Evolutionary conservation across 1,140 invertebrate genomes (phyloP), one percentile per base, ranked within the genome.

Genomic region (Leguminivora glycinivorella): DNA sequence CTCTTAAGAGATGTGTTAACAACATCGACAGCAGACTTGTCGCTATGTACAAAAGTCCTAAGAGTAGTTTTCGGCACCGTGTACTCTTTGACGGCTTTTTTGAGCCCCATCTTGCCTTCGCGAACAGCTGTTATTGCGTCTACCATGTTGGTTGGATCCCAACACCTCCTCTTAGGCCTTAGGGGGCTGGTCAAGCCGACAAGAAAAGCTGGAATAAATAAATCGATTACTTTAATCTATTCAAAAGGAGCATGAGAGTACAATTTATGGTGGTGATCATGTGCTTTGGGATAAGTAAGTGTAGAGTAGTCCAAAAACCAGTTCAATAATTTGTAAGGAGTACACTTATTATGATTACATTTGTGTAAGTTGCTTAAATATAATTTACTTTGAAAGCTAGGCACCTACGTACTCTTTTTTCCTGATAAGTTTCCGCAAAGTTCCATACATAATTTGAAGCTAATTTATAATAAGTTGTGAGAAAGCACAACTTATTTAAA

Each of bases 41-140:
- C 2, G 14, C 26, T 24, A 2, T 24, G 56, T 22, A 70, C 69
- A 60, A 60, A 70, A 4, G 24, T 58, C 19, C 25, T 25, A 7
- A 70, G 58, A 1, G 56, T 70, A 25, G 69, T 63, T n/a, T 63
- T 63, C 3, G 69, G 69, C 4, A 70, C 69, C 12, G 10, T 31
- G 12, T 70, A 70, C 3, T 63, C 17, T 38, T 58, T 38, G 0
- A 31, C 29, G 2, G 69, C 69, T 43, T 70, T 70, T 31, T 38
- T 63, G 9, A 70, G 43, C 0, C 69, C 69, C 56, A 70, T 70
- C 9, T 60, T 60, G 1, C 26, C 31, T 14, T 58, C 29, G 0
- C 69, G 25, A 5, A 70, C 69, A 10, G 69, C 52, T 40, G 7
- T 70, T 24, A 70, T 31, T 14, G 69, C 69, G 4, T 70, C 69